phyloP scores from a whole-genome alignment of 2,888 invertebrate species.

The Anorthoa munda region DNA sequence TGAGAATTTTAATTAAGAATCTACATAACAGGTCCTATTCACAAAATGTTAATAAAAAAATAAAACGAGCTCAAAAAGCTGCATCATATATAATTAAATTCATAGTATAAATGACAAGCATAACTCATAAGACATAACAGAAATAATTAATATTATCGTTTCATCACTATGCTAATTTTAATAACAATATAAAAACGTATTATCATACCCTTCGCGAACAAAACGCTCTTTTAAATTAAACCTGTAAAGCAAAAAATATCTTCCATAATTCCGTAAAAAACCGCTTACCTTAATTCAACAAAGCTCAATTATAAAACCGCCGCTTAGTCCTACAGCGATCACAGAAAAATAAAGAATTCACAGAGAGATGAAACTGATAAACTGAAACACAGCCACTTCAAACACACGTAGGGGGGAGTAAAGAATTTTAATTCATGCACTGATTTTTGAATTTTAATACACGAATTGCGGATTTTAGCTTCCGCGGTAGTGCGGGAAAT shows the following conservation, averaged over 20 bases:
- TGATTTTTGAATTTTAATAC: conserved; percentile 61
- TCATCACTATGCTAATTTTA: conserved; percentile 17
- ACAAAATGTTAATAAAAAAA: neutral
- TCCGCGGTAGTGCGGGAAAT: conserved; percentile 53
- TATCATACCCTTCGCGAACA: conserved; percentile 4
- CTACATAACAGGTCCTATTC: too few species aligned
- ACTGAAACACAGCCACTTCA: conserved; percentile 61
- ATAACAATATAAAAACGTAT: conserved; percentile 14
- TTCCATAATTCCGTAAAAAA: conserved; percentile 52
- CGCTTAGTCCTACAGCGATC: conserved; percentile 50
- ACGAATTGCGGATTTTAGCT: conserved; percentile 55
- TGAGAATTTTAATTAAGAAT: too few species aligned
- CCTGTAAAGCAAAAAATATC: conserved; percentile 32
- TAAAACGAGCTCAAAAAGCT: neutral
- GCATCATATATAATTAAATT: neutral
- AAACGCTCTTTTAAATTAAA: conserved; percentile 47
- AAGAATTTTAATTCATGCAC: conserved; percentile 47
- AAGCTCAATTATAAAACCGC: conserved; percentile 63
- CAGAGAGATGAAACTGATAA: conserved; percentile 48
- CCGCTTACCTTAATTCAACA: conserved; percentile 68
- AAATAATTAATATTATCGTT: conserved; percentile 11
- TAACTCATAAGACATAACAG: neutral
- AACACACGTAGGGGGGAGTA: conserved; percentile 38
- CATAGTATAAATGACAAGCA: neutral
- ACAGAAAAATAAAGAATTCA: conserved; percentile 46